phyloP scores from a whole-genome alignment of 2,113 vertebrate genomes.

The Pandion haliaetus region DNA sequence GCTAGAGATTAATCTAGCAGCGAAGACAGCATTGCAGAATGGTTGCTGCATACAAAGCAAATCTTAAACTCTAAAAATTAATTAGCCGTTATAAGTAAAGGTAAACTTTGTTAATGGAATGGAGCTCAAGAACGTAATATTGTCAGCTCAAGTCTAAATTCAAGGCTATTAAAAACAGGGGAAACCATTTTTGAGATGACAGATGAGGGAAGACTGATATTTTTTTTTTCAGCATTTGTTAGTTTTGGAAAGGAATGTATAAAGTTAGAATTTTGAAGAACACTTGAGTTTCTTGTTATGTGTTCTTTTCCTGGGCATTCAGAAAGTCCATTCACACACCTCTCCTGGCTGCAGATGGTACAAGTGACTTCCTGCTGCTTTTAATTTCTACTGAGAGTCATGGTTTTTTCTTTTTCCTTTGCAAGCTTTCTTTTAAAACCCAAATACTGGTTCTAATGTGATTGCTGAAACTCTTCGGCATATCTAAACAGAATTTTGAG shows the following conservation, averaged over 20 bases:
- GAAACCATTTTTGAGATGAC: not conserved
- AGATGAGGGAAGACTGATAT: not conserved
- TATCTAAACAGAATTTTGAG: not conserved
- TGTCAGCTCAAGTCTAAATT: not conserved
- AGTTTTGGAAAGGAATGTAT: not conserved
- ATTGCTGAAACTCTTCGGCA: not conserved
- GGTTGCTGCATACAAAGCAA: not conserved
- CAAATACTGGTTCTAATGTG: not conserved
- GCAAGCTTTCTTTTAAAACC: not conserved
- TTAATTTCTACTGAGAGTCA: not conserved
- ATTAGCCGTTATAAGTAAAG: not conserved
- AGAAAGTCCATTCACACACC: too few relatives aligned
- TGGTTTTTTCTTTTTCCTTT: not conserved
- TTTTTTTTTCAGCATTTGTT: not conserved
- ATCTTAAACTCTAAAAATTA: not conserved
- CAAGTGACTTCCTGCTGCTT: not conserved
- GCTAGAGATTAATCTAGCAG: not conserved
- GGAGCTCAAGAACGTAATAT: not conserved
- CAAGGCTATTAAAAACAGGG: not conserved
- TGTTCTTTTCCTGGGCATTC: not conserved
- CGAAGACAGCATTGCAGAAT: not conserved
- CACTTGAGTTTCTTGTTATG: not conserved
- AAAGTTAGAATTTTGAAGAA: too few relatives aligned
- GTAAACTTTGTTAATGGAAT: not conserved
- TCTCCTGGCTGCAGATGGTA: too few relatives aligned